These are phyloP conservation scores for Lampris incognitus DNA, from an alignment of 2,113 vertebrate genomes.

Conservation along the genomic window DNA sequence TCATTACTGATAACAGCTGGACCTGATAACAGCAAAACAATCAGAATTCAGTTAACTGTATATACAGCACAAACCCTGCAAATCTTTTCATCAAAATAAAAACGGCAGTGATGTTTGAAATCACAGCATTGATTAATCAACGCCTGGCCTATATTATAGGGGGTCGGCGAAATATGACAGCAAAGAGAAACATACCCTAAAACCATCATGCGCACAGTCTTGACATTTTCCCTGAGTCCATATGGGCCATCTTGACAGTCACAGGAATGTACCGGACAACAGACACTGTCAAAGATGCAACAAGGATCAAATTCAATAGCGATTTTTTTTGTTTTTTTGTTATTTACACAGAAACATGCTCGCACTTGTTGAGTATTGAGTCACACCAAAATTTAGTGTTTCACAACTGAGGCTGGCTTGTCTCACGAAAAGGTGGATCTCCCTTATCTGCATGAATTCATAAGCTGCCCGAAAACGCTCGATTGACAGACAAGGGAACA, in stretches of 20 bases:
- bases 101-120: constrained; percentile 57
- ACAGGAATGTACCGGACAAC: not conserved
- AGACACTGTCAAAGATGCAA: not conserved
- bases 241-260: constrained; percentile 46
- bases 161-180: not conserved
- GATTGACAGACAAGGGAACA: constrained; percentile 75
- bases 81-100: not conserved
- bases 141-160: constrained; percentile 14
- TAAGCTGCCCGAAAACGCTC: constrained; percentile 57
- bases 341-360: constrained; percentile 54
- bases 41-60: constrained; percentile 51
- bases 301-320: constrained; percentile 9
- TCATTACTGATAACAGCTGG: not conserved
- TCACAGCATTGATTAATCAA: constrained; percentile 30
- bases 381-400: constrained; percentile 45
- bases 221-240: constrained; percentile 41
- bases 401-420: constrained; percentile 6
- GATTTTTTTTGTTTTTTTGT: not conserved
- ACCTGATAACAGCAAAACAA: constrained; percentile 49
- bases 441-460: constrained; percentile 56
- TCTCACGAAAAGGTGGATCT: constrained; percentile 20
- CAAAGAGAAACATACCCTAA: not conserved
- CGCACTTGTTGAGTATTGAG: constrained; percentile 76
- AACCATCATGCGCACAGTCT: constrained; percentile 15
- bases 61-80: too few species aligned